Percentiles rank a stretch among this genome's conserved stretches.
Evolutionary conservation across 2,888 invertebrate species (phyloP).

Genomic region (Ramazzottius varieornatus): DNA sequence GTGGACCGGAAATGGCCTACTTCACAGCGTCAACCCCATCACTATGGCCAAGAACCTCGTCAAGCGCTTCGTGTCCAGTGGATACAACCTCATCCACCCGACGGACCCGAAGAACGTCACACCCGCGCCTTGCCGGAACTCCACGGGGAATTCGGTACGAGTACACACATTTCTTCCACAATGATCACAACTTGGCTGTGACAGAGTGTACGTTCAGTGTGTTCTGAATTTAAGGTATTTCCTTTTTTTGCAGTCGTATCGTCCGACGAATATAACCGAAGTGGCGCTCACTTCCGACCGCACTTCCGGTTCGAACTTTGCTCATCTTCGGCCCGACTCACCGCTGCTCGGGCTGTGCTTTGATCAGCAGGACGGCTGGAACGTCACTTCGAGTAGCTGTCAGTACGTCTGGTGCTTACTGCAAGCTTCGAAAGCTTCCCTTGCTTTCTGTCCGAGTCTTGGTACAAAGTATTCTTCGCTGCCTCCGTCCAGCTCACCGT

Average conservation of each 20-base stretch:
- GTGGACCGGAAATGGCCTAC: background rate
- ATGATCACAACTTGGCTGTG: too few relatives aligned
- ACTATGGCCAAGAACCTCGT: background rate
- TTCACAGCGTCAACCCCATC: background rate
- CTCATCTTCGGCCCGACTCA: too few relatives aligned
- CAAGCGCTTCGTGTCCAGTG: background rate
- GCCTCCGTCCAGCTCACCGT: too few relatives aligned
- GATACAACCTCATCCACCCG: background rate
- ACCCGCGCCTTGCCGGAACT: background rate
- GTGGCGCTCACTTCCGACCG: too few relatives aligned
- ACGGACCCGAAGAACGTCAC: background rate
- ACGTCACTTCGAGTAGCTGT: background rate
- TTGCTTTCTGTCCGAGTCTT: background rate
- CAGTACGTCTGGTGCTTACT: background rate
- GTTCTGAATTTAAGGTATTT: too few relatives aligned
- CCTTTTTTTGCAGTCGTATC: too few relatives aligned
- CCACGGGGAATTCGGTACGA: background rate
- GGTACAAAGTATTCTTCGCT: too few relatives aligned
- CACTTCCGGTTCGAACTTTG: too few relatives aligned
- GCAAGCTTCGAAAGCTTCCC: background rate
- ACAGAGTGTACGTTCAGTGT: too few relatives aligned
- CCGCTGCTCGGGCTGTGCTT: background rate
- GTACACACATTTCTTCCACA: background rate
- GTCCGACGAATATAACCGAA: too few relatives aligned
- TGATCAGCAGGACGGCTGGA: background rate